Evolutionary conservation across 2,888 invertebrate genomes (phyloP).

Genomic region (Cantharis rufa): DNA sequence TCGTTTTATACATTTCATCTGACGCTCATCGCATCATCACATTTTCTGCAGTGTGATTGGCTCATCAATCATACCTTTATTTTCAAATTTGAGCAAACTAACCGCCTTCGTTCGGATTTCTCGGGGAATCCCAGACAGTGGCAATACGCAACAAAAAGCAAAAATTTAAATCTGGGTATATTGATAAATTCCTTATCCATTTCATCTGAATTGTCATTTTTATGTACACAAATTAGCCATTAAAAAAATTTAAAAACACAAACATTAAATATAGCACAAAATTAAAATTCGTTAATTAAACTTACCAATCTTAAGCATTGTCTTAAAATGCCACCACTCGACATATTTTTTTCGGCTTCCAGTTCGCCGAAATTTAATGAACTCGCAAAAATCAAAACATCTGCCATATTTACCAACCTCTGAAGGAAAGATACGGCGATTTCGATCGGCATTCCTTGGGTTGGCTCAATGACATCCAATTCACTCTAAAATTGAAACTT

Average conservation of each 20-base stretch:
- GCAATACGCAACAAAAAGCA: neutral
- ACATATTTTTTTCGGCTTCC: conserved; percentile 99
- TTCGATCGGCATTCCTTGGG: conserved; percentile 98
- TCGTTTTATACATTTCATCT: no score
- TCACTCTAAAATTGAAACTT: conserved; percentile 74
- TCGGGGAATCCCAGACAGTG: neutral
- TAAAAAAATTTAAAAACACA: neutral
- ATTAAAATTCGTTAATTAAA: conserved; percentile 32
- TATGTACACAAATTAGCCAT: neutral
- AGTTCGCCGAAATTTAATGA: conserved; percentile 96
- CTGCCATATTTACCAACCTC: conserved; percentile 96
- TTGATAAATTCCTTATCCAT: neutral
- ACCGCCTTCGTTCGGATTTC: no score
- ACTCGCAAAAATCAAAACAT: conserved; percentile 97
- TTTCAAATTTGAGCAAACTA: no score
- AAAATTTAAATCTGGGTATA: neutral
- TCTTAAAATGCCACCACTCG: conserved; percentile 95
- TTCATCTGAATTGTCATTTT: neutral
- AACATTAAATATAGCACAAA: neutral
- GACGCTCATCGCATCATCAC: no score
- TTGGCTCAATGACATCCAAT: conserved; percentile 96
- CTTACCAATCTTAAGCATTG: conserved; percentile 93
- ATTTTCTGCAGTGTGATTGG: no score
- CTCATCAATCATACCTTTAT: no score
- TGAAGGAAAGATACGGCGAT: conserved; percentile 98